Evolutionary conservation across 2,797 vertebrate genomes (phyloP).

Genomic region (Corythornis leucogaster): DNA sequence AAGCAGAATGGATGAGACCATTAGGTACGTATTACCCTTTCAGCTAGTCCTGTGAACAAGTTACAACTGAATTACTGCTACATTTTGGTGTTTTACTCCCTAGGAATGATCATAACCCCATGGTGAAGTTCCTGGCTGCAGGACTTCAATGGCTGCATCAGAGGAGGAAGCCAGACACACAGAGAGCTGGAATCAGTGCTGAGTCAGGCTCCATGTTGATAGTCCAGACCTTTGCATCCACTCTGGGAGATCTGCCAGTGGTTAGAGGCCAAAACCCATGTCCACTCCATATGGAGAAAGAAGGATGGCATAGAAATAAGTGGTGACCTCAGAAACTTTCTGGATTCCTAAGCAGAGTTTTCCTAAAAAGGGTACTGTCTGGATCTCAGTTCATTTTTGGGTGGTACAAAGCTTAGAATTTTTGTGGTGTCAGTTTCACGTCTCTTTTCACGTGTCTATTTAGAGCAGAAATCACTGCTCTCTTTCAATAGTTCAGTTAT

Average conservation of each 20-base stretch:
- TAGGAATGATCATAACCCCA: background rate
- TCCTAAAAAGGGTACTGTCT: slow-evolving; percentile 7
- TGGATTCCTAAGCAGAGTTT: slow-evolving; percentile 6
- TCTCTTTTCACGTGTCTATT: slow-evolving; percentile 8
- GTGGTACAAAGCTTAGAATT: background rate
- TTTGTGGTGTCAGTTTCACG: slow-evolving; percentile 16
- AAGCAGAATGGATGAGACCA: background rate
- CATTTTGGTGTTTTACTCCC: slow-evolving; percentile 7
- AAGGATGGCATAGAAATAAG: slow-evolving; percentile 27
- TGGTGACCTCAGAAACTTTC: slow-evolving; percentile 44
- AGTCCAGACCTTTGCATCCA: slow-evolving; percentile 51
- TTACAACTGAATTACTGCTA: background rate
- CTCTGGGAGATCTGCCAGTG: slow-evolving; percentile 60
- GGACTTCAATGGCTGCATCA: slow-evolving; percentile 19
- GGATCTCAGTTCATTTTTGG: background rate
- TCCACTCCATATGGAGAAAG: slow-evolving; percentile 57
- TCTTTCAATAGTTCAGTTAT: slow-evolving; percentile 46
- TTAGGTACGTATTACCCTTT: background rate
- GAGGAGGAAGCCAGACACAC: slow-evolving; percentile 30
- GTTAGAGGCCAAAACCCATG: slow-evolving; percentile 49
- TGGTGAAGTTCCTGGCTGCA: background rate
- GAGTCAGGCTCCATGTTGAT: slow-evolving; percentile 64
- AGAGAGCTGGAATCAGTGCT: slow-evolving; percentile 41
- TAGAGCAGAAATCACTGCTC: slow-evolving; percentile 30
- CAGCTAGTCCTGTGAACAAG: background rate